Evolutionary conservation across 2,888 invertebrate genomes (phyloP), one percentile per base, ranked within the genome.

Genomic region (Campoletis raptor): DNA sequence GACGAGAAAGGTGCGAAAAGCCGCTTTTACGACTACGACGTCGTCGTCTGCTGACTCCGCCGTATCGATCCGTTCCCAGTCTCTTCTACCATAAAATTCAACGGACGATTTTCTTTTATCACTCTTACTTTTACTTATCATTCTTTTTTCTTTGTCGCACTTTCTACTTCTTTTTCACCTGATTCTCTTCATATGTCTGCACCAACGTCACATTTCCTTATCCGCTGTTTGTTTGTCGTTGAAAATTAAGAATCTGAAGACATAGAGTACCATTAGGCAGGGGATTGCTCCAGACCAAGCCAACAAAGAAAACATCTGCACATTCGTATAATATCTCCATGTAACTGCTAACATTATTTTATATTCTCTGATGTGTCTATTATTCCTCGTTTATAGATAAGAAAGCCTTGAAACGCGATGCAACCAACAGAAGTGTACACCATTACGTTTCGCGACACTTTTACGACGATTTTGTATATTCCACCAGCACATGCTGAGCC

Each of bases 221-320:
- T 61, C 10, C 77, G 15, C 74, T 40, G 12, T 6, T 42, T 40
- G 52, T 8, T 5, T 24, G 9, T 15, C 5, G 37, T 54, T 72
- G 12, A 9, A 72, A 72, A n/a, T 52, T 18, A 52, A 72, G 30
- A 72, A 37, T 37, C 37, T 0, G 0, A 36, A 52, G 36, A 10
- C 30, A 72, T 54, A 30, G 42, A 37, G 37, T 42, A n/a, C 9
- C 52, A 72, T 52, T 9, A 21, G 54, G n/a, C 48, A 15, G 40
- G 57, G 42, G 37, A 74, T 24, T 30, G 15, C 57, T 37, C 12
- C 42, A 36, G 54, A n/a, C 80, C 48, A 86, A 88, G 87, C 88
- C 84, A 86, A 89, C 85, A 87, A 88, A 90, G 89, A 89, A 87
- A 89, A 12, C 30, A 64, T 37, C 77, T 70, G 18, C 40, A 74